Evolutionary conservation across 2,888 invertebrate genomes (phyloP), one percentile per base, ranked within the genome.

Genomic region (Epistrophe grossulariae): DNA sequence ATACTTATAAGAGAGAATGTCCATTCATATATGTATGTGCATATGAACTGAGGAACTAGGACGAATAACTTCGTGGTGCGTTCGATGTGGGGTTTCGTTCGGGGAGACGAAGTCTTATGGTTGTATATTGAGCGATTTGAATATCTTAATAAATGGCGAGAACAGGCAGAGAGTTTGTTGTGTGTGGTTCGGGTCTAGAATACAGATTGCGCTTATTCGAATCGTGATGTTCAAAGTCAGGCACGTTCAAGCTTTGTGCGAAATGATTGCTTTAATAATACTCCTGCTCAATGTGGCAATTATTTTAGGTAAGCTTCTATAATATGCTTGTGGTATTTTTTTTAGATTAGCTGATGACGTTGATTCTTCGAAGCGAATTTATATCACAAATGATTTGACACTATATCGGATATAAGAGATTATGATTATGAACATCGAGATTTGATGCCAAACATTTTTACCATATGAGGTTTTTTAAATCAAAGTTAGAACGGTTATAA

Each of bases 91-190:
- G n/a, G n/a, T 4, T 35, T 17, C n/a, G 57, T 73, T 72, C 38
- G 19, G 38, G 66, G 76, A 19, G 40, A 28, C 15, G 28, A 43
- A 31, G 62, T 45, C 73, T 66, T 71, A 79, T 15, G 62, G 79
- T 80, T 83, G 83, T 87, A 83, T 87, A 87, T 87, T 76, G 79
- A 87, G 72, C 83, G 83, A 87, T 82, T 87, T 87, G 76, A 87
- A 87, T 87, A 87, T 87, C 87, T 87, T 87, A 87, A 87, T 87
- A 87, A 87, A 87, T 64, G 66, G 48, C 60, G 66, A 83, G 55
- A 83, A 87, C 83, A 79, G 66, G 83, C 83, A 83, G 74, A 83
- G 71, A 87, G 64, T 87, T 87, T 79, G 83, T 83, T 83, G 38
- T 79, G 79, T 74, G 59, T 72, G 64, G 74, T 71, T 74, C 71